Conservation (phyloP, 2,888 invertebrate genomes). For the Andrena praecox region DNA sequence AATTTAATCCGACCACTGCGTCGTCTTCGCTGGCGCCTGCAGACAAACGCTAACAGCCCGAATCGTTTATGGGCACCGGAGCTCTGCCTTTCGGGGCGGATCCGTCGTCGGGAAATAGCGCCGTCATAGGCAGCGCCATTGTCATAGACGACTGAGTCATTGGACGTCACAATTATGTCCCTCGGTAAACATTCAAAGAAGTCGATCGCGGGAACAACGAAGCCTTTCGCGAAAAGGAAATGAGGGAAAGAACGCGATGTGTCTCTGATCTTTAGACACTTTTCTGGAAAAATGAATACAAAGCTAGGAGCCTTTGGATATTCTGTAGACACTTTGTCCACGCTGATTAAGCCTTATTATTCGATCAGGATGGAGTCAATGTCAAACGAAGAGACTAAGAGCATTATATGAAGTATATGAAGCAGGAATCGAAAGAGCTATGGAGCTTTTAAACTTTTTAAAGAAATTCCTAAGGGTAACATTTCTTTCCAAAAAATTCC, state of each 20-base stretch:
- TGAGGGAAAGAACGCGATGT: too few relatives aligned
- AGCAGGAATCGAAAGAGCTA: too few relatives aligned
- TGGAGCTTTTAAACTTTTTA: too few relatives aligned
- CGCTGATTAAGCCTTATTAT: too few relatives aligned
- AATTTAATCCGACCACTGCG: neutral
- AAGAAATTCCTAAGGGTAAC: too few relatives aligned
- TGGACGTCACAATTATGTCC: constrained; percentile 18
- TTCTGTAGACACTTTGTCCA: too few relatives aligned
- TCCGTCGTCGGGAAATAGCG: constrained; percentile 45
- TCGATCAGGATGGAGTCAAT: too few relatives aligned
- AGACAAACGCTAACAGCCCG: constrained; percentile 7
- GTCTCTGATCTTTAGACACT: too few relatives aligned
- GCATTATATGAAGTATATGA: too few relatives aligned
- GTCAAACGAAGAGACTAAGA: too few relatives aligned
- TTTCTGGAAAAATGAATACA: too few relatives aligned
- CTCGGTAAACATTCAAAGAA: neutral
- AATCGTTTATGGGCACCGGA: constrained; percentile 55
- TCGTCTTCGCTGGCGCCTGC: constrained; percentile 46
- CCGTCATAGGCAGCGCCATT: constrained; percentile 49
- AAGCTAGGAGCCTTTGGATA: neutral
- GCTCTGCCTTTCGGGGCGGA: neutral
- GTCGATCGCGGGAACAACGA: constrained; percentile 9
- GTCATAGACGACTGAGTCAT: constrained; percentile 47
- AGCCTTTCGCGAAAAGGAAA: neutral
- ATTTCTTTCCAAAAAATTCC: too few relatives aligned